phyloP scores from a whole-genome alignment of 2,888 invertebrate species.

The Andrena haemorrhoa region DNA sequence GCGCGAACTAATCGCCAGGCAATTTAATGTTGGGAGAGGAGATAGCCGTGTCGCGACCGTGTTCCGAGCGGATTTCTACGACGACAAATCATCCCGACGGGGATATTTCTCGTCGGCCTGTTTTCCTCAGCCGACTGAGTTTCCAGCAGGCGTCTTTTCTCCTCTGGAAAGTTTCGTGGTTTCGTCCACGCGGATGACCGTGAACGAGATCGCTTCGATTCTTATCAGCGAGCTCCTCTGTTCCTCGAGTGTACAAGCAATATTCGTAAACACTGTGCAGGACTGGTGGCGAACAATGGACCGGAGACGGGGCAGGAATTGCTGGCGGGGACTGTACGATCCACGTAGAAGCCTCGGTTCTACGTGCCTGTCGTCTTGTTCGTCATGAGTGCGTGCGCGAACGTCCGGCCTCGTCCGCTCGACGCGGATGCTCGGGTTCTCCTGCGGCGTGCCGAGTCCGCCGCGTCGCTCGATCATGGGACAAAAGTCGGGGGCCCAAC shows the following conservation, averaged over 20 bases:
- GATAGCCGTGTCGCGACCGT: slow-evolving; percentile 10
- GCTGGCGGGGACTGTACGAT: slow-evolving; percentile 67
- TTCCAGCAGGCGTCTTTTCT: slow-evolving; percentile 9
- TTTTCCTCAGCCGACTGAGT: slow-evolving; percentile 6
- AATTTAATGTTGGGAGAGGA: slow-evolving; percentile 32
- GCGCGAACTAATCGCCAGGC: slow-evolving; percentile 41
- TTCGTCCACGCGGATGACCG: not conserved
- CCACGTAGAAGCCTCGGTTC: slow-evolving; percentile 65
- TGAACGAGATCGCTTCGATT: not conserved
- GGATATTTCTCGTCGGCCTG: not conserved
- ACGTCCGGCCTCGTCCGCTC: slow-evolving; percentile 67
- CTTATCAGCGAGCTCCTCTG: not conserved
- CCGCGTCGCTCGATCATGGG: slow-evolving; percentile 67
- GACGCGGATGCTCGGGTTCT: slow-evolving; percentile 66
- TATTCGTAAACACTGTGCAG: not conserved
- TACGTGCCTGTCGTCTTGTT: slow-evolving; percentile 64
- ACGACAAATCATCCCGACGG: slow-evolving; percentile 21
- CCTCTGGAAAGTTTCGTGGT: slow-evolving; percentile 10
- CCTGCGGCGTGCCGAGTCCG: slow-evolving; percentile 52
- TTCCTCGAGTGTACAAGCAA: no score
- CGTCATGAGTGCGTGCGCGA: slow-evolving; percentile 68
- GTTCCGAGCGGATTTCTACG: slow-evolving; percentile 18
- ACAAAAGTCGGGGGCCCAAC: slow-evolving; percentile 75
- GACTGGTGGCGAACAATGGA: slow-evolving; percentile 18
- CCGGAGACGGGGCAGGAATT: slow-evolving; percentile 30